Percentiles rank a stretch among this genome's conserved stretches.
phyloP scores from a whole-genome alignment of 2,797 vertebrate genomes.

The Sebastolobus alascanus region DNA sequence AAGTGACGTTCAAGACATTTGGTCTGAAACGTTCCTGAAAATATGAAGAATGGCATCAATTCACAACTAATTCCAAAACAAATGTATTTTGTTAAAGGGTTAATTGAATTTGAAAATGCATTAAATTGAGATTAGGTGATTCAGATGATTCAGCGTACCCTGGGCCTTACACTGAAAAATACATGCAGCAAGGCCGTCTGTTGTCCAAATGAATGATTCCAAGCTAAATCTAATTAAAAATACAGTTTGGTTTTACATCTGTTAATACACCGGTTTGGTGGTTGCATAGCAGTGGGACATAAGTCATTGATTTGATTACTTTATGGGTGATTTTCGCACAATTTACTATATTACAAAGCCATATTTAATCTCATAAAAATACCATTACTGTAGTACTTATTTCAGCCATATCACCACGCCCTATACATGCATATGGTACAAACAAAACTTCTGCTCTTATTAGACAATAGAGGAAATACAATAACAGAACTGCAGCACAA shows the following conservation, averaged over 20 bases:
- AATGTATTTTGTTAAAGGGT: neutral
- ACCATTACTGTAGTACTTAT: neutral
- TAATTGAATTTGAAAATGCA: neutral
- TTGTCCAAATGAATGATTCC: rapidly evolving
- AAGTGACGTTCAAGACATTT: conserved; percentile 75
- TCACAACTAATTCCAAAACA: neutral
- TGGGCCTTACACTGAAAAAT: neutral
- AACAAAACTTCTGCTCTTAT: neutral
- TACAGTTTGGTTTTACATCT: neutral
- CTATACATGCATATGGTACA: neutral
- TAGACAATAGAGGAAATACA: neutral
- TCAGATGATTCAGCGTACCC: neutral
- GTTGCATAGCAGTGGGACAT: too few relatives aligned
- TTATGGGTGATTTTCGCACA: neutral
- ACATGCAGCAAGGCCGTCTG: neutral
- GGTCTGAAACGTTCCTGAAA: conserved; percentile 66
- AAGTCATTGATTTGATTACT: neutral
- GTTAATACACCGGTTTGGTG: neutral
- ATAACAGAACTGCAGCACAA: neutral
- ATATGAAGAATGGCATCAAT: neutral
- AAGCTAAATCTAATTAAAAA: too few relatives aligned
- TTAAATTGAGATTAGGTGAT: neutral
- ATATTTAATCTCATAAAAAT: neutral
- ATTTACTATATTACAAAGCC: neutral
- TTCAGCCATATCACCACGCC: too few relatives aligned